phyloP scores from a whole-genome alignment of 2,888 invertebrate genomes.

The Drosophila nr. medialis region DNA sequence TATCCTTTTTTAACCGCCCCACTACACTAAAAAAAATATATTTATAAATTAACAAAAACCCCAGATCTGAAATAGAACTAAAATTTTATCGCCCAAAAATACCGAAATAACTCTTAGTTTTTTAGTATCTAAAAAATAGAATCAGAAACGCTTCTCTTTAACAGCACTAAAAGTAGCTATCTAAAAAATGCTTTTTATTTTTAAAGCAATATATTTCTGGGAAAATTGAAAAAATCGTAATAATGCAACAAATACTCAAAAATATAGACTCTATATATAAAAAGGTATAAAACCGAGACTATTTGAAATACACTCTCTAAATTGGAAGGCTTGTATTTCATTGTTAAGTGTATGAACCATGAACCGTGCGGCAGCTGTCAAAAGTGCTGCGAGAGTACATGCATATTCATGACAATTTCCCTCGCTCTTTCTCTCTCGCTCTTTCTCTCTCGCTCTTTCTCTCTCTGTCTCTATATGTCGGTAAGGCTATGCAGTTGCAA shows the following conservation, averaged over 20 bases:
- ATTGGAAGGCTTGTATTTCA: neutral
- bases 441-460: neutral
- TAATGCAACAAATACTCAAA: neutral
- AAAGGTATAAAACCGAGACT: neutral
- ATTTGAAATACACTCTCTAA: neutral
- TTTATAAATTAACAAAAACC: neutral
- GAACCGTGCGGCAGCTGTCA: slow-evolving; percentile 41
- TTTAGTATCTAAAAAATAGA: neutral
- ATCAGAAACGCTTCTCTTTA: neutral
- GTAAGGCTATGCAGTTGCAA: slow-evolving; percentile 40
- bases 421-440: neutral
- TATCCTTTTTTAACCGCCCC: slow-evolving; percentile 5
- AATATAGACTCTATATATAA: neutral
- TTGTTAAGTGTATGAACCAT: slow-evolving; percentile 19
- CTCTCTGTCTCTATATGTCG: neutral
- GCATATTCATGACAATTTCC: slow-evolving; percentile 38
- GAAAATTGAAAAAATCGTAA: neutral
- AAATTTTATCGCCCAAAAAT: neutral
- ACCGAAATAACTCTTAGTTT: neutral
- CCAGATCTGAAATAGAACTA: neutral
- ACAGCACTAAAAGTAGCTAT: neutral
- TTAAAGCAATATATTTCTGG: neutral
- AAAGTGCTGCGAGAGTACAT: slow-evolving; percentile 35
- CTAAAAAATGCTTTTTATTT: neutral
- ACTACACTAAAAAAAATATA: neutral